Evolutionary conservation across 2,113 vertebrate genomes (phyloP).

Genomic region (Melozone crissalis): DNA sequence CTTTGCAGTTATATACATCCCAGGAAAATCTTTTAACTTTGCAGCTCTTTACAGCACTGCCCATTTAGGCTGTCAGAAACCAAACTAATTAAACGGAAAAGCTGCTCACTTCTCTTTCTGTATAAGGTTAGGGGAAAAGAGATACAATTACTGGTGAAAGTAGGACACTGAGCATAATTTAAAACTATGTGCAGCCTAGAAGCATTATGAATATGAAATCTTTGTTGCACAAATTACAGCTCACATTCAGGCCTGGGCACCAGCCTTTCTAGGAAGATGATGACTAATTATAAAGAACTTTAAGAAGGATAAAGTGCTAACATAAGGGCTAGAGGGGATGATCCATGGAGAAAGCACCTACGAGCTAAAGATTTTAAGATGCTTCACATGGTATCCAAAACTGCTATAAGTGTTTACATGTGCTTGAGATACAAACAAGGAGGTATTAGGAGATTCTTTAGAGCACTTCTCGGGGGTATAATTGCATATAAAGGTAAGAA

Average conservation of each 20-base stretch:
- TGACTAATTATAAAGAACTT: conserved; percentile 13
- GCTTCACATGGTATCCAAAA: background rate
- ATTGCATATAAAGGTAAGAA: conserved; percentile 43
- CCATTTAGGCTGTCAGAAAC: conserved; percentile 34
- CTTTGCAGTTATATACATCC: background rate
- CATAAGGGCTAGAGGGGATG: background rate
- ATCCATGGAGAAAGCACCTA: background rate
- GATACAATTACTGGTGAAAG: conserved; percentile 15
- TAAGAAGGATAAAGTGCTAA: background rate
- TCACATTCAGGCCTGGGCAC: background rate
- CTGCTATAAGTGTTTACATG: background rate
- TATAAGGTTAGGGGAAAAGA: background rate
- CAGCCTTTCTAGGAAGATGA: background rate
- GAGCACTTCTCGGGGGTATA: conserved; percentile 7
- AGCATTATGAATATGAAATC: conserved; percentile 19
- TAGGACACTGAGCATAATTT: conserved; percentile 17
- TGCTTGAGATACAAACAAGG: background rate
- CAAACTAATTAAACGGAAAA: conserved; percentile 43
- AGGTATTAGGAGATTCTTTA: conserved; percentile 3
- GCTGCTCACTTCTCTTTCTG: background rate
- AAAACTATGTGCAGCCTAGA: background rate
- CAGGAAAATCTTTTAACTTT: conserved; percentile 67
- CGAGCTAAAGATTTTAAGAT: background rate
- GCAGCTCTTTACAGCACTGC: background rate
- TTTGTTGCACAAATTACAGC: conserved; percentile 22